phyloP scores from a whole-genome alignment of 2,888 invertebrate genomes.

The Germaria angustata region DNA sequence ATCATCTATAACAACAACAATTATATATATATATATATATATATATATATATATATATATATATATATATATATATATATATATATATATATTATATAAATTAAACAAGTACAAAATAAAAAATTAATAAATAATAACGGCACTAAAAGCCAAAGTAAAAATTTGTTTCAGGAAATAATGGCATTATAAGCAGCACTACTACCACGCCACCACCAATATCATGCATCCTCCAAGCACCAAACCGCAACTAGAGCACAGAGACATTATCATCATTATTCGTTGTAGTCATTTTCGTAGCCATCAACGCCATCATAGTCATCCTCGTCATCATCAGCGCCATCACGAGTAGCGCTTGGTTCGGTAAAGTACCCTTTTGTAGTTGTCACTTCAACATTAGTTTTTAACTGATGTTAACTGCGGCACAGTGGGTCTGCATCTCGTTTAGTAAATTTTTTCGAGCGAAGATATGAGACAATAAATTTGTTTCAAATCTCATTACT shows the following conservation, averaged over 20 bases:
- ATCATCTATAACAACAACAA: background rate
- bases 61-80: background rate
- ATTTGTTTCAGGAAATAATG: conserved; percentile 33
- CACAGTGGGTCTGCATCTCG: conserved; percentile 20
- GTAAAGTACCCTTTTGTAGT: conserved; percentile 52
- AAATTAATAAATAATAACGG: background rate
- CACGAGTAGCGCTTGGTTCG: conserved; percentile 30
- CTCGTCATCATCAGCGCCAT: conserved; percentile 39
- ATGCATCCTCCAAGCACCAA: conserved; percentile 36
- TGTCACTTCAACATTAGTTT: conserved; percentile 55
- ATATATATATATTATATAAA: background rate
- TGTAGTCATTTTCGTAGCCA: conserved; percentile 17
- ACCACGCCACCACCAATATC: conserved; percentile 21
- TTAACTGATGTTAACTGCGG: conserved; percentile 33
- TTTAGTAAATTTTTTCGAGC: too few relatives aligned
- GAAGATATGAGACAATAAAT: too few relatives aligned
- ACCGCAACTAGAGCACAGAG: conserved; percentile 60
- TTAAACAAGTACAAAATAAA: too few relatives aligned
- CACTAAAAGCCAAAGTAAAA: conserved; percentile 2
- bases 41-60: background rate
- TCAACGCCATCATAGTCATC: conserved; percentile 34
- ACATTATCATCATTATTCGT: conserved; percentile 45
- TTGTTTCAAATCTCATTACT: too few relatives aligned
- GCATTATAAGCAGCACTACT: conserved; percentile 32
- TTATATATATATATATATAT: background rate